Base-by-base conservation (phyloP, 1,140 invertebrate species). In the Drosophila asahinai region DNA sequence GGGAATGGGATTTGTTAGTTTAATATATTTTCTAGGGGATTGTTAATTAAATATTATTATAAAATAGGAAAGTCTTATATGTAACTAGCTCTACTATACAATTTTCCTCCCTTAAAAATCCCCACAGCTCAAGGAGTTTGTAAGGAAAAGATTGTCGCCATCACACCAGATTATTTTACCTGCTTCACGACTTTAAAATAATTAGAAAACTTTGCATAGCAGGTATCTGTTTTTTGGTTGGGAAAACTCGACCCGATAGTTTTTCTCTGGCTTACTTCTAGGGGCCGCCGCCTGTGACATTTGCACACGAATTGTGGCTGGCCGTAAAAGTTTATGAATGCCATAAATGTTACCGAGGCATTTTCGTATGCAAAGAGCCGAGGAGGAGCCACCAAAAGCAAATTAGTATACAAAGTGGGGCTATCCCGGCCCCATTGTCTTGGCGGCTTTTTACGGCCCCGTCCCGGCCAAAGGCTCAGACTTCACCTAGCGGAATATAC, bases 281-380 rank as follows among this genome's bases (percentile, higher is more conserved):
- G 58, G 11, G 36, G 36, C 19, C 61, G 19, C 62, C 64, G 19
- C 62, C 64, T 48, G 65, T 71, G 64, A 79, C 80, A 78, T 87
- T 76, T 77, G 64, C 75, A 55, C 54, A 60, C 75, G 63, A 80
- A 71, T 71, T 71, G 67, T 68, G 67, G 64, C 67, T 79, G 74
- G 79, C 84, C 86, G 89, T 91, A 86, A 91, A 91, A 91, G 77
- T 91, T 91, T 91, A 91, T 91, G 84, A 81, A 76, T 77, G 86
- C 87, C 86, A 91, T 91, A 91, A 91, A 91, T 91, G 86, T 83
- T 72, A 67, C 30, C 36, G 63, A 80, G 65, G 86, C 82, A 80
- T 80, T 91, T 73, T 75, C 60, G 80, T 90, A 91, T 91, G 86
- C 86, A 81, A 81, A 80, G 74, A 36, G 51, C 22, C 19, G n/a